Evolutionary conservation across 2,797 vertebrate genomes (phyloP).

Genomic region (Pachyuromys duprasi): DNA sequence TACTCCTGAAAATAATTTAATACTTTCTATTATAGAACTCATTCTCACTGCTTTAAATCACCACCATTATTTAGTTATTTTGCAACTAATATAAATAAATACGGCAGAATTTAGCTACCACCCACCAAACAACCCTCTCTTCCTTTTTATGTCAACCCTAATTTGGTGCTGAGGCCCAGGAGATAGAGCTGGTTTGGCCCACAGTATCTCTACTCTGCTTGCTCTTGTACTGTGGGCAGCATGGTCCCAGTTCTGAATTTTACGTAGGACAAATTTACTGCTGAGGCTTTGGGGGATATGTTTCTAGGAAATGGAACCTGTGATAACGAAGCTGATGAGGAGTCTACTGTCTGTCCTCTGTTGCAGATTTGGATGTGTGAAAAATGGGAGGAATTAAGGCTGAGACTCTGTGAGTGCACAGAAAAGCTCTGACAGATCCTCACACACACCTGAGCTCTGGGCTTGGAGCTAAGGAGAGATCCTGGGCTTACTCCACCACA

Average conservation of each 20-base stretch:
- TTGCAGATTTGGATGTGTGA: neutral
- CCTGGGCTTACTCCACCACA: too few species aligned
- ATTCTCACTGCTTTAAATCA: neutral
- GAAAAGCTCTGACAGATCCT: too few species aligned
- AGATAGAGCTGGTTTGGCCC: neutral
- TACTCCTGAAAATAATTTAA: neutral
- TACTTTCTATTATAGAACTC: neutral
- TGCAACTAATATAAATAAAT: neutral
- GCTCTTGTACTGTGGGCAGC: too few species aligned
- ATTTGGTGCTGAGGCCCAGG: neutral
- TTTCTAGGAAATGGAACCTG: neutral
- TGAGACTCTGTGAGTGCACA: neutral
- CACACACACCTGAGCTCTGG: neutral
- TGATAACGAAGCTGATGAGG: neutral
- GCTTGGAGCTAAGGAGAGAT: neutral
- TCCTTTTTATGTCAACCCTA: neutral
- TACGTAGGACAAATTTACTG: neutral
- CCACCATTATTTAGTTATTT: neutral
- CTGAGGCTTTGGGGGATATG: neutral
- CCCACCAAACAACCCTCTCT: neutral
- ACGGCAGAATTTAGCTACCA: neutral
- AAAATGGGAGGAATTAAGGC: rapidly evolving
- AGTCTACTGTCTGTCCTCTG: neutral
- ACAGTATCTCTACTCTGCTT: too few species aligned
- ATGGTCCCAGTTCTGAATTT: neutral